These are phyloP conservation scores for Phylloscopus whistleri DNA, from an alignment of 2,113 vertebrate species.

Conservation along the genomic window DNA sequence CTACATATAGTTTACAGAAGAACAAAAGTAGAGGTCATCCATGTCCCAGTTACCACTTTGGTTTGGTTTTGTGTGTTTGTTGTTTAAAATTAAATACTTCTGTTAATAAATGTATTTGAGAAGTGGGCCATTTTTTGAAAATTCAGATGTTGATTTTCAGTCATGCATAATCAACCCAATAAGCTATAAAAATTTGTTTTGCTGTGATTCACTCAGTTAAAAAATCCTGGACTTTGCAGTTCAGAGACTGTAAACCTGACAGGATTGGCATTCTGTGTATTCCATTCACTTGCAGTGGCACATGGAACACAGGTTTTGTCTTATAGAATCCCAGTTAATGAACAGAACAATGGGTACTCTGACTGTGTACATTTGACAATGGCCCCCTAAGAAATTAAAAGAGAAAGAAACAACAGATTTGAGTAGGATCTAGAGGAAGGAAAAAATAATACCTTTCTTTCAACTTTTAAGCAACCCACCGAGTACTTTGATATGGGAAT, in stretches of 20 bases:
- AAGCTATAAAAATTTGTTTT: background rate
- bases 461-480: constrained; percentile 86
- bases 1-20: background rate
- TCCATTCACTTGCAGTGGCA: background rate
- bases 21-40: background rate
- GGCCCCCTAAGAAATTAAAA: background rate
- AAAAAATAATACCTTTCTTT: background rate
- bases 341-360: background rate
- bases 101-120: background rate
- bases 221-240: background rate
- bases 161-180: background rate
- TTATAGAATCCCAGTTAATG: background rate
- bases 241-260: constrained; percentile 27
- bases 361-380: background rate
- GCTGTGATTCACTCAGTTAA: background rate
- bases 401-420: background rate
- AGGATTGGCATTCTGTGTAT: background rate
- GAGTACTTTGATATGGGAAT: constrained; percentile 99
- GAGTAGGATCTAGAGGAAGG: background rate
- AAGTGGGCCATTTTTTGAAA: background rate
- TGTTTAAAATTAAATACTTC: background rate
- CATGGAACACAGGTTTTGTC: background rate
- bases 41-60: background rate
- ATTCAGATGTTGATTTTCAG: background rate
- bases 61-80: background rate